Evolutionary conservation across 2,888 invertebrate genomes (phyloP), one percentile per base, ranked within the genome.

Genomic region (Sinodicranocentrus sp.): DNA sequence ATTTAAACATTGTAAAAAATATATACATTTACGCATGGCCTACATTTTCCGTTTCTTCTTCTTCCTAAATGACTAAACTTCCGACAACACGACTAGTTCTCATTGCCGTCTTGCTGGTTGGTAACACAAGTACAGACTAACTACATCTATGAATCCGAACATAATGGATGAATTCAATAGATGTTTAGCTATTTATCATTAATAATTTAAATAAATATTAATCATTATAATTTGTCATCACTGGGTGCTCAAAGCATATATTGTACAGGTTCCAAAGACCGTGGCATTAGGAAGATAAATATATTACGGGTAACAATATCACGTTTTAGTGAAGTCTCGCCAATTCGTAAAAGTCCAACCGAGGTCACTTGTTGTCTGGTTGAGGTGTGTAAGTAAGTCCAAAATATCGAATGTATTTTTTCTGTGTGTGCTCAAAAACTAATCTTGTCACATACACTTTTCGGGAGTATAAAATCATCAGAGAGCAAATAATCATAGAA

Each of bases 251-350:
- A 33, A 33, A 6, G 33, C 10, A 57, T 57, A 48, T 10, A 48
- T 48, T 33, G 10, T 6, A 33, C 33, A 3, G 10, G 33, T 33
- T 33, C 33, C 33, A 39, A 39, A 39, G 6, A 39, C n/a, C 48
- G 17, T 48, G 48, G 48, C 48, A 48, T 10, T n/a, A 10, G 48
- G 48, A 2, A 48, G 48, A 48, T 48, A 48, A n/a, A 48, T 57
- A 57, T 15, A 57, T 57, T 23, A 57, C 23, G 21, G 48, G 48
- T 13, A 48, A n/a, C 15, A 48, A 48, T 57, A 57, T 57, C 57
- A 57, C 57, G 57, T 23, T 57, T 25, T 61, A 61, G 61, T 61
- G 61, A 28, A 15, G 61, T 61, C 61, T 61, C 61, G 61, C 61
- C 61, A 61, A n/a, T 26, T 15, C 6, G 54, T 28, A 28, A 61